These are phyloP conservation scores for Odontamblyopus rebecca DNA, from an alignment of 2,797 vertebrate species.

Conservation along the genomic window DNA sequence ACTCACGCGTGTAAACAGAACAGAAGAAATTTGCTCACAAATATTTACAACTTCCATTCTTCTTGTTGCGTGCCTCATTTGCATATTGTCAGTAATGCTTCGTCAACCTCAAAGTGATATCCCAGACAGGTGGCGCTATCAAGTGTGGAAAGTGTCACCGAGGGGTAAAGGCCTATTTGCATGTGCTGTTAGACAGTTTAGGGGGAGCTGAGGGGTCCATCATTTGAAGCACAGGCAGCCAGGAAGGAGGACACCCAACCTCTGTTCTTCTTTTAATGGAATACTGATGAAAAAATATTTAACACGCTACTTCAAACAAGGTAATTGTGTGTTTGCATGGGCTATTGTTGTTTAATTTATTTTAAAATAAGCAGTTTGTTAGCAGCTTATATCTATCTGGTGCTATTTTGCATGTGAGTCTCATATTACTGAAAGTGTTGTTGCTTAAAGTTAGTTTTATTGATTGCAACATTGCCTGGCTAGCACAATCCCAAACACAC, in stretches of 20 bases:
- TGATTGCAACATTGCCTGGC: too few relatives aligned
- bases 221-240: slow-evolving; percentile 39
- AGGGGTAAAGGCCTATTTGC: slow-evolving; percentile 59
- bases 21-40: slow-evolving; percentile 3
- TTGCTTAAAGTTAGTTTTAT: not conserved
- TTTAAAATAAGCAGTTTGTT: slow-evolving; percentile 22
- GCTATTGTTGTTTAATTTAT: slow-evolving; percentile 28
- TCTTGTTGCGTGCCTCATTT: not conserved
- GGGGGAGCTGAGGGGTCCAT: slow-evolving; percentile 31
- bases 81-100: slow-evolving; percentile 13
- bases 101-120: slow-evolving; percentile 27
- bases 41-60: slow-evolving; percentile 12
- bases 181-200: slow-evolving; percentile 60
- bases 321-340: slow-evolving; percentile 35
- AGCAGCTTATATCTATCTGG: too few relatives aligned
- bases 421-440: not conserved
- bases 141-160: slow-evolving; percentile 56
- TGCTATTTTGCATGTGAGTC: not conserved
- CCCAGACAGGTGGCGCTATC: slow-evolving; percentile 58
- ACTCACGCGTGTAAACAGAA: not conserved
- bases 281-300: slow-evolving; percentile 28
- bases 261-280: slow-evolving; percentile 39
- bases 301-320: slow-evolving; percentile 38
- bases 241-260: slow-evolving; percentile 42
- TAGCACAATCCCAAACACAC: too few relatives aligned